Evolutionary conservation across 2,113 vertebrate species (phyloP), one percentile per base, ranked within the genome.

Genomic region (Apaloderma vittatum): DNA sequence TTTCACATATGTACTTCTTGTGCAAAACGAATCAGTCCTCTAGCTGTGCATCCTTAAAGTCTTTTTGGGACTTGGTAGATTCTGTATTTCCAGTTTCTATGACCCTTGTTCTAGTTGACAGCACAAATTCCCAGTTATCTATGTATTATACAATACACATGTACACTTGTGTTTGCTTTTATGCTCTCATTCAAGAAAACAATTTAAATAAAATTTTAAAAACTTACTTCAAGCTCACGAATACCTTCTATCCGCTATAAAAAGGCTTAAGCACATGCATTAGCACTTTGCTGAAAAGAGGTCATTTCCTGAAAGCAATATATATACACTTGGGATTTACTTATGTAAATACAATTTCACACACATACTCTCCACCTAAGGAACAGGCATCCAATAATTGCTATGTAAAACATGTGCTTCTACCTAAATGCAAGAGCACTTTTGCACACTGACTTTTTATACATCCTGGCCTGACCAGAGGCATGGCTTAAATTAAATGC

Each of bases 301-400:
- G 86, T 94, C 83, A 96, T 94, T 97, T 97, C 97, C 90, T 97
- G 92, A 94, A 94, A 92, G 76, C 83, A 89, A 88, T 81, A 92
- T 93, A 92, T 82, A 93, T 37, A 37, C 88, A 78, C 88, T 74
- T 2, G 65, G 86, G 88, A 91, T 92, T 94, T 94, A 84, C 92
- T 93, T 97, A 78, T 78, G 91, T 92, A 96, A 96, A 95, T 94
- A 95, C 66, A 24, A 88, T 87, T 97, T 94, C 91, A 93, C 86
- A 93, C 71, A 93, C 85, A 85, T 26, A 83, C 58, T 62, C 82
- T 83, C 88, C 78, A 92, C 68, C 89, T 34, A 74, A 75, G 76
- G 79, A 95, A 4, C 55, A 62, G 90, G 40, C 45, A 81, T 49
- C 88, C 88, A 74, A 49, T 87, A 83, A 91, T 45, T 75, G 54